phyloP scores from a whole-genome alignment of 2,113 vertebrate genomes.

The Reinhardtius hippoglossoides region DNA sequence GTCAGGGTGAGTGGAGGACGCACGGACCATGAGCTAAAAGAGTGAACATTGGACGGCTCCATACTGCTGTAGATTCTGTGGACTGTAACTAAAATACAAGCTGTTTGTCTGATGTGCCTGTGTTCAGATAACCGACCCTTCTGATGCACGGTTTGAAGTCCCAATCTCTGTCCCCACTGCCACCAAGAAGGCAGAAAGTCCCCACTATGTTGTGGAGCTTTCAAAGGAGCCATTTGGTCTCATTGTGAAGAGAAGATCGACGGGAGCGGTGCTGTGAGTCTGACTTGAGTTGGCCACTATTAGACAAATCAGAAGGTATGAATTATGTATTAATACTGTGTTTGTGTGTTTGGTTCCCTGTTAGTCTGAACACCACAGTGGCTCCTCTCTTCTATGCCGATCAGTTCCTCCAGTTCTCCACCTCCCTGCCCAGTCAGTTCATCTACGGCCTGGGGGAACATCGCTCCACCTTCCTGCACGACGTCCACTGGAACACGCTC shows the following conservation, averaged over 20 bases:
- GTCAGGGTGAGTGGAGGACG: conserved; percentile 82
- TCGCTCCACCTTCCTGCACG: conserved; percentile 84
- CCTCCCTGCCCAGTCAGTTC: conserved; percentile 79
- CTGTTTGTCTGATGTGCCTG: conserved; percentile 2
- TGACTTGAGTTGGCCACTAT: not conserved
- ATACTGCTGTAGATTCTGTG: not conserved
- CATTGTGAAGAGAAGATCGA: conserved; percentile 77
- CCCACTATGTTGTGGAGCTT: conserved; percentile 82
- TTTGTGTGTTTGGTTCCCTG: not conserved
- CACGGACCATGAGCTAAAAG: no score
- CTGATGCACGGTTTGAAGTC: conserved; percentile 83
- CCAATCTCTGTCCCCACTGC: conserved; percentile 80
- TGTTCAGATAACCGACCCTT: conserved; percentile 83
- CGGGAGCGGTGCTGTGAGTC: conserved; percentile 81
- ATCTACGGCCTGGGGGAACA: conserved; percentile 91
- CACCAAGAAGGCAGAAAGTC: conserved; percentile 76
- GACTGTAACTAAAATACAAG: not conserved
- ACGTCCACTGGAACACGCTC: conserved; percentile 88
- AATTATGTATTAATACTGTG: not conserved
- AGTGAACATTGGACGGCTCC: not conserved
- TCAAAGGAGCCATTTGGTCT: conserved; percentile 85
- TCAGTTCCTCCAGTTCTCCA: conserved; percentile 91
- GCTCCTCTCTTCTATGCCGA: conserved; percentile 89
- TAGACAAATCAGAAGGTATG: not conserved
- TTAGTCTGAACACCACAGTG: conserved; percentile 86